Conservation (phyloP, 1,140 invertebrate species). For the Diorhabda elongata region DNA sequence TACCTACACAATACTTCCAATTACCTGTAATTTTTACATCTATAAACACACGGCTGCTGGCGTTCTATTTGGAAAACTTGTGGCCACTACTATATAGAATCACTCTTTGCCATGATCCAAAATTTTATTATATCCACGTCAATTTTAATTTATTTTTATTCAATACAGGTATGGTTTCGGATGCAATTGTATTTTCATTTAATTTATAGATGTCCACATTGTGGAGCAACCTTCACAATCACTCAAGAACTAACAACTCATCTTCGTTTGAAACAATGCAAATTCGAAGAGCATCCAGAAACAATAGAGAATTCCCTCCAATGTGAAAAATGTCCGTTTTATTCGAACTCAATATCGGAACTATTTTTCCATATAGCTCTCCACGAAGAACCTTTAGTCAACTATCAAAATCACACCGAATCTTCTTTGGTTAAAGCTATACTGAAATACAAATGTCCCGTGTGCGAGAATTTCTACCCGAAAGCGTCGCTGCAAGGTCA, state of each 20-base stretch:
- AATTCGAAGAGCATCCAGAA: conserved; percentile 38
- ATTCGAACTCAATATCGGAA: conserved; percentile 53
- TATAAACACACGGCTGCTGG: too few relatives aligned
- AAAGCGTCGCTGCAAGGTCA: conserved; percentile 67
- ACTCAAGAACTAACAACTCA: conserved; percentile 70
- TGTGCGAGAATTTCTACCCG: conserved; percentile 65
- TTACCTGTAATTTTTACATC: too few relatives aligned
- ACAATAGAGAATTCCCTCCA: conserved; percentile 32
- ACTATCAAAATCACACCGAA: conserved; percentile 42
- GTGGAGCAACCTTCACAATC: conserved; percentile 62
- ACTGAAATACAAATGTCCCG: conserved; percentile 58
- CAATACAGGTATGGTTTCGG: neutral
- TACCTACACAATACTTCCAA: too few relatives aligned
- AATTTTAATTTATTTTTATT: neutral
- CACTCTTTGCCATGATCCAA: too few relatives aligned
- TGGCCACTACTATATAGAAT: too few relatives aligned
- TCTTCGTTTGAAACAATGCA: conserved; percentile 56
- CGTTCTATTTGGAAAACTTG: too few relatives aligned
- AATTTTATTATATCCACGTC: too few relatives aligned
- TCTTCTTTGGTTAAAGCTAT: conserved; percentile 42
- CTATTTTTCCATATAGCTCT: conserved; percentile 63
- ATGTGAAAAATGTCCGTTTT: conserved; percentile 51
- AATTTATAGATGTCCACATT: conserved; percentile 59
- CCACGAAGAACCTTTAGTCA: conserved; percentile 49
- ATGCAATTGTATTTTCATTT: conserved; percentile 27